phyloP scores from a whole-genome alignment of 1,140 invertebrate species.

The Colletes latitarsis region DNA sequence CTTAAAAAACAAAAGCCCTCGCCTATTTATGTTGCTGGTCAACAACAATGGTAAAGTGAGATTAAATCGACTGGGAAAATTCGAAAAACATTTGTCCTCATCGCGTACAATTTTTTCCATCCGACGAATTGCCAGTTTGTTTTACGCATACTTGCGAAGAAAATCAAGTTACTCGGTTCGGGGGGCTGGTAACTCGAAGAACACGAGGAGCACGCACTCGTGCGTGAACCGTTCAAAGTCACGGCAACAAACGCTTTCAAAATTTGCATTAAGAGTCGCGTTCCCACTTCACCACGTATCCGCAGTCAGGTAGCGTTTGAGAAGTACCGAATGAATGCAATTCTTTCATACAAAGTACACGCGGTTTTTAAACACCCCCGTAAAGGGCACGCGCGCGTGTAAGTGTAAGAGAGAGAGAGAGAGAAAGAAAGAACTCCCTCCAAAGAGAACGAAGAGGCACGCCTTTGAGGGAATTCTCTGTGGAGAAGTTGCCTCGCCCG shows the following conservation, averaged over 20 bases:
- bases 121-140: constrained; percentile 1
- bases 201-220: constrained; percentile 22
- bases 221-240: constrained; percentile 40
- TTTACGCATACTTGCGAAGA: constrained; percentile 17
- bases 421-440: background rate
- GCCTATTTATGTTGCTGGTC: too few relatives aligned
- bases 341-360: constrained; percentile 41
- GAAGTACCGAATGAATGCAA: constrained; percentile 47
- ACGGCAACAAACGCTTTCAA: constrained; percentile 43
- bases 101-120: background rate
- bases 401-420: background rate
- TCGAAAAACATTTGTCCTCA: background rate
- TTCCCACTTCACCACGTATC: constrained; percentile 43
- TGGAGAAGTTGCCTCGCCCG: constrained; percentile 14
- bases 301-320: constrained; percentile 49
- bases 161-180: constrained; percentile 25
- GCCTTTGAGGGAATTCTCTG: constrained; percentile 51
- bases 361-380: constrained; percentile 42
- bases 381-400: constrained; percentile 28
- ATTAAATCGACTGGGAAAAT: background rate
- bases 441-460: background rate
- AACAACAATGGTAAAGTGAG: background rate
- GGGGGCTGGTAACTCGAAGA: background rate
- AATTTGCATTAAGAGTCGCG: constrained; percentile 41
- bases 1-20: too few relatives aligned